These are phyloP conservation scores for Latrodectus geometricus DNA, from an alignment of 1,140 invertebrate species.

Conservation along the genomic window DNA sequence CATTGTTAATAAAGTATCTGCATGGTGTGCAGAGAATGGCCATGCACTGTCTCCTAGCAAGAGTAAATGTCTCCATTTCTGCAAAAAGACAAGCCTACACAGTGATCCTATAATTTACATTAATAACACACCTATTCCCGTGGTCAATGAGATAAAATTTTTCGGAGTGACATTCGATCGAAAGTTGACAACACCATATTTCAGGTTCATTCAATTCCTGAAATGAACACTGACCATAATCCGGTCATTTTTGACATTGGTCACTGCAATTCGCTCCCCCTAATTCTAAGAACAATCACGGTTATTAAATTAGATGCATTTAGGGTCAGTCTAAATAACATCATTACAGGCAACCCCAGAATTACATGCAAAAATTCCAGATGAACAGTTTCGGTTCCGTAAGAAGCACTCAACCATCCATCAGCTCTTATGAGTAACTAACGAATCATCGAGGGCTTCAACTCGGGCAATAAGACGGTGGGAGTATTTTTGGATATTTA, in stretches of 20 bases:
- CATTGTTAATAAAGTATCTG: too few relatives aligned
- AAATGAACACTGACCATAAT: neutral
- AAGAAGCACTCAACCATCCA: neutral
- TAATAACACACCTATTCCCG: too few relatives aligned
- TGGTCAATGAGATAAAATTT: too few relatives aligned
- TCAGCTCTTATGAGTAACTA: neutral
- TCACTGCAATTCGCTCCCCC: neutral
- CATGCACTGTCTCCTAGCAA: too few relatives aligned
- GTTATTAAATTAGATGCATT: neutral
- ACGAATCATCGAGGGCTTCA: neutral
- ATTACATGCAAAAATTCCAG: neutral
- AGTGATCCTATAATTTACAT: too few relatives aligned
- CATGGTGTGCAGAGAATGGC: too few relatives aligned
- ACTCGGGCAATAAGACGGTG: neutral
- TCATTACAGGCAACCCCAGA: too few relatives aligned
- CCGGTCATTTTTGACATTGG: neutral
- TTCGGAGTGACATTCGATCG: too few relatives aligned
- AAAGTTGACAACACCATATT: neutral
- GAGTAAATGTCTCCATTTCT: too few relatives aligned
- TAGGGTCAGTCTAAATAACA: neutral
- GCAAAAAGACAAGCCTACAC: too few relatives aligned
- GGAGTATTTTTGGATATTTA: neutral
- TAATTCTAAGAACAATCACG: neutral
- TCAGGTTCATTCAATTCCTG: neutral
- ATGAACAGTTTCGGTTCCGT: neutral